Conservation (phyloP, 2,888 invertebrate genomes). For the Chironomus riparius region DNA sequence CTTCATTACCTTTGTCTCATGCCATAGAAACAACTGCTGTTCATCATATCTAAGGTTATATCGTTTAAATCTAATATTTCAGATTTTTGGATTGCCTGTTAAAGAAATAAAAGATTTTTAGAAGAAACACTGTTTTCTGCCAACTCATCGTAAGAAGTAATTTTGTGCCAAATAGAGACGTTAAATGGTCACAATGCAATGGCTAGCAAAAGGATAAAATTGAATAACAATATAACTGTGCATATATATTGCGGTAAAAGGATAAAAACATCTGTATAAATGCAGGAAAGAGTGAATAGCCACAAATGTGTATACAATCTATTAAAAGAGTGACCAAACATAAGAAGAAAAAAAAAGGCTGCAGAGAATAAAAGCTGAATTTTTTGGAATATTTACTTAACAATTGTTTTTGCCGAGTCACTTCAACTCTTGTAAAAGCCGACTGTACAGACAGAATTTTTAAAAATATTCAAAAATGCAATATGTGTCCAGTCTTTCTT, state of each 20-base stretch:
- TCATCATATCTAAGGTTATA: no score
- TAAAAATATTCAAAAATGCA: background rate
- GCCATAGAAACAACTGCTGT: no score
- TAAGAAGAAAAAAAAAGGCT: background rate
- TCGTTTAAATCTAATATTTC: no score
- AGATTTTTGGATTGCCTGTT: no score
- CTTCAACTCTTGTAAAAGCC: background rate
- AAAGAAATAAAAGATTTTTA: background rate
- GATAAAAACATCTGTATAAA: constrained; percentile 14
- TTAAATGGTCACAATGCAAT: constrained; percentile 17
- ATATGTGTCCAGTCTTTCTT: background rate
- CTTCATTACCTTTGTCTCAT: no score
- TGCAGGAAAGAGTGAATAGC: background rate
- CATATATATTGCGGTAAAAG: background rate
- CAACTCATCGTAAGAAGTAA: background rate
- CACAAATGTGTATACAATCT: background rate
- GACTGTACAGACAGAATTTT: background rate
- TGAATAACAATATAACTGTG: no score
- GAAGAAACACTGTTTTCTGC: background rate
- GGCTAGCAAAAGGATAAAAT: background rate
- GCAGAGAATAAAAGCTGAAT: background rate
- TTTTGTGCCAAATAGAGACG: constrained; percentile 24
- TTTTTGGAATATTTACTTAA: constrained; percentile 2
- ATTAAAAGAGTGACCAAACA: background rate
- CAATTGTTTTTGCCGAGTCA: constrained; percentile 9